Conservation (phyloP, 2,113 vertebrate genomes). For the Manacus vitellinus region DNA sequence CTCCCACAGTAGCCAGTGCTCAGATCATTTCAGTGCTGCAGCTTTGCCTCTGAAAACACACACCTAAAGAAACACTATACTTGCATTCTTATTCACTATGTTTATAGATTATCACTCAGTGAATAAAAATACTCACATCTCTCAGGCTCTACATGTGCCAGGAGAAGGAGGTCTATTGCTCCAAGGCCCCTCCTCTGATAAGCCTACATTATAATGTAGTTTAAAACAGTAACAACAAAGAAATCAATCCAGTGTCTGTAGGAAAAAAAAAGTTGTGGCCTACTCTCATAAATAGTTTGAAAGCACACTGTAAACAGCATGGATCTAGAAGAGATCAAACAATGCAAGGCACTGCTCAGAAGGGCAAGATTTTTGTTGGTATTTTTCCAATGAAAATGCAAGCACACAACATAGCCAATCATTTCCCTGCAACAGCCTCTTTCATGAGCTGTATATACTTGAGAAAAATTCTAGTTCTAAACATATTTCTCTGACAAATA, state of each 20-base stretch:
- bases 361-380: background rate
- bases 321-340: background rate
- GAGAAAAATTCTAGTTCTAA: background rate
- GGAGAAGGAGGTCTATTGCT: background rate
- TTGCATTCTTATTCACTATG: background rate
- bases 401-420: background rate
- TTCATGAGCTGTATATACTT: background rate
- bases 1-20: background rate
- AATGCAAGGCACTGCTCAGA: background rate
- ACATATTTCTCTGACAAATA: background rate
- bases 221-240: background rate
- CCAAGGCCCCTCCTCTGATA: background rate
- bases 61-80: background rate
- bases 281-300: background rate
- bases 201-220: background rate
- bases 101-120: background rate
- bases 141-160: background rate
- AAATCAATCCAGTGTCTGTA: background rate
- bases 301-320: background rate
- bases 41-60: accelerated
- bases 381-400: background rate
- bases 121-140: background rate
- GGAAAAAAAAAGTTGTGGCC: background rate
- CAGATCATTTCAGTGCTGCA: background rate
- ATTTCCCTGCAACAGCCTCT: background rate